Conservation (phyloP, 2,888 invertebrate species). For the Lasioglossum villosulum region DNA sequence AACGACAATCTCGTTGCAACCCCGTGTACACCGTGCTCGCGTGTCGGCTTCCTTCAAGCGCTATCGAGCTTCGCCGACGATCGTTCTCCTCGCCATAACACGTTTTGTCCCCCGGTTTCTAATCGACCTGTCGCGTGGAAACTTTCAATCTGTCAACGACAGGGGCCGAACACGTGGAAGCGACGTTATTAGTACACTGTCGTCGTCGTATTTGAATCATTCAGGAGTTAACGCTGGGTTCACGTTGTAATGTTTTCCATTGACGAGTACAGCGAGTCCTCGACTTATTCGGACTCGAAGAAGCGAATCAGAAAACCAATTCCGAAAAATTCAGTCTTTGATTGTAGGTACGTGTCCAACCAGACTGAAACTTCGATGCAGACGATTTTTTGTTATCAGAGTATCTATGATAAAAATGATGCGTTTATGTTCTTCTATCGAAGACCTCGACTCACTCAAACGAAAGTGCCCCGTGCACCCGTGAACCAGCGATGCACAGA, state of each 20-base stretch:
- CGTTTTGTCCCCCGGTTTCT: background rate
- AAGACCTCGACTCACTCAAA: too few relatives aligned
- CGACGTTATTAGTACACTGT: background rate
- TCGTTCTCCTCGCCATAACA: background rate
- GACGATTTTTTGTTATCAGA: too few relatives aligned
- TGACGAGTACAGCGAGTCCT: too few relatives aligned
- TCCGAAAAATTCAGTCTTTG: too few relatives aligned
- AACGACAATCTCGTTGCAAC: slow-evolving; percentile 40
- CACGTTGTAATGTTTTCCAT: background rate
- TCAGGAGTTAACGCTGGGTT: background rate
- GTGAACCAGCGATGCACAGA: too few relatives aligned
- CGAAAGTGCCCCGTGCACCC: too few relatives aligned
- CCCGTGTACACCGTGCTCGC: background rate
- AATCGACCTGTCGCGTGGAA: slow-evolving; percentile 31
- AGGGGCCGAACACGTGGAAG: background rate
- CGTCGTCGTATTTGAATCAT: background rate
- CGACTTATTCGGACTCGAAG: too few relatives aligned
- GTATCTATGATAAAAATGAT: too few relatives aligned
- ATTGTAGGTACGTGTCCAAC: too few relatives aligned
- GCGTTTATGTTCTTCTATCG: too few relatives aligned
- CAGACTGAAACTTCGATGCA: too few relatives aligned
- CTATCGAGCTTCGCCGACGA: background rate
- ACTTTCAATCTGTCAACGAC: slow-evolving; percentile 31
- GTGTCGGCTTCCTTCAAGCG: slow-evolving; percentile 21
- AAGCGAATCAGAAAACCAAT: too few relatives aligned